These are phyloP conservation scores for Calliphora vomitoria DNA, from an alignment of 2,888 invertebrate species.

Conservation along the genomic window DNA sequence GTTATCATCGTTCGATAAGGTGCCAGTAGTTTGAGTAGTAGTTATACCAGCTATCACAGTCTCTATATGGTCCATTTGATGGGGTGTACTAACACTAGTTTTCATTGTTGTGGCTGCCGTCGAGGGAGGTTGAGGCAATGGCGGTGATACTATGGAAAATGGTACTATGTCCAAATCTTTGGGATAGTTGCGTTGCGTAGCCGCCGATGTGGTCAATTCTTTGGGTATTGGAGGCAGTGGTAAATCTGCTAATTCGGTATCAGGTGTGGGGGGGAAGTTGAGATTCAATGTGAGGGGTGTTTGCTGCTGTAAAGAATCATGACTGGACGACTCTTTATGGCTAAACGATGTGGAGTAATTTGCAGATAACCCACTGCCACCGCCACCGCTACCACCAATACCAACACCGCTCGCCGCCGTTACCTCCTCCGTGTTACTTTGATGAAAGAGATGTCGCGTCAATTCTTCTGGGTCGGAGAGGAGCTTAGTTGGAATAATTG, in stretches of 20 bases:
- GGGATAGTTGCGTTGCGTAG: slow-evolving; percentile 78
- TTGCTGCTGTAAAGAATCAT: slow-evolving; percentile 65
- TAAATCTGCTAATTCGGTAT: slow-evolving; percentile 82
- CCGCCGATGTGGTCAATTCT: slow-evolving; percentile 74
- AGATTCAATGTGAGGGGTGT: slow-evolving; percentile 59
- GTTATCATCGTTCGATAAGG: slow-evolving; percentile 42
- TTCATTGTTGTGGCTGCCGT: slow-evolving; percentile 47
- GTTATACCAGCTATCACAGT: slow-evolving; percentile 81
- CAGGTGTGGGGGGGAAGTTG: slow-evolving; percentile 77
- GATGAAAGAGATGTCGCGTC: slow-evolving; percentile 92
- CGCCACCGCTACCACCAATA: slow-evolving; percentile 50
- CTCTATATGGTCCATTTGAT: slow-evolving; percentile 78
- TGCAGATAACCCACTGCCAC: slow-evolving; percentile 60
- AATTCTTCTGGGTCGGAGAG: slow-evolving; percentile 96
- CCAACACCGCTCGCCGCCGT: slow-evolving; percentile 67
- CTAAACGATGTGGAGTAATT: slow-evolving; percentile 23
- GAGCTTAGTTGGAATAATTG: slow-evolving; percentile 96
- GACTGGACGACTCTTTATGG: slow-evolving; percentile 53
- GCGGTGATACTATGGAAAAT: slow-evolving; percentile 82
- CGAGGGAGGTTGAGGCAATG: slow-evolving; percentile 75
- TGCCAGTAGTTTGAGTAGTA: slow-evolving; percentile 67
- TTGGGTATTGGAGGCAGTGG: slow-evolving; percentile 83
- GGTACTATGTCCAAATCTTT: slow-evolving; percentile 84
- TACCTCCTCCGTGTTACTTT: slow-evolving; percentile 78
- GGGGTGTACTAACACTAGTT: slow-evolving; percentile 62